Evolutionary conservation across 2,797 vertebrate species (phyloP).

Genomic region (Galago senegalensis): DNA sequence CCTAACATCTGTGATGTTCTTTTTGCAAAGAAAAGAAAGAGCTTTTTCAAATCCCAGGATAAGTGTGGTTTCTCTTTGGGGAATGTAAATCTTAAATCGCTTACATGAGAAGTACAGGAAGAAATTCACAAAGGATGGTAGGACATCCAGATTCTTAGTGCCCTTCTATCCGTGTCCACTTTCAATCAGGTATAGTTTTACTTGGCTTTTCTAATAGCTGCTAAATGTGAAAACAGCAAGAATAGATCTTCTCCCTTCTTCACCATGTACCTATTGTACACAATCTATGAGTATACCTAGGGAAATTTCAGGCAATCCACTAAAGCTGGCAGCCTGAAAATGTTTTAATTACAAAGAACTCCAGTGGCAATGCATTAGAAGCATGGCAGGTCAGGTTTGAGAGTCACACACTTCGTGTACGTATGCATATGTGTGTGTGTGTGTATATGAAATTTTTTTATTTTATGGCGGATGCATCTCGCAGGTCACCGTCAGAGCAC

Average conservation of each 20-base stretch:
- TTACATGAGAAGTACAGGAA: constrained; percentile 6
- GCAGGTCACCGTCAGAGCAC: too few species aligned
- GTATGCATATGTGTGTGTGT: too few species aligned
- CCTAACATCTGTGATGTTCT: constrained; percentile 46
- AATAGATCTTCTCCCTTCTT: not conserved
- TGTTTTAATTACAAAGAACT: constrained; percentile 11
- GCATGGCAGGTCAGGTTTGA: not conserved
- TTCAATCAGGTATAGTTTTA: not conserved
- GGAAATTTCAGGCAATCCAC: not conserved
- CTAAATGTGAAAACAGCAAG: constrained; percentile 29
- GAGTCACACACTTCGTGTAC: not conserved
- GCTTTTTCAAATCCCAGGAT: not conserved
- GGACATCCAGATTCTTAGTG: not conserved
- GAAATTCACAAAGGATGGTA: not conserved
- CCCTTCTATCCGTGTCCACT: not conserved
- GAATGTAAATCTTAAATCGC: constrained; percentile 15
- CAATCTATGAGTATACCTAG: not conserved
- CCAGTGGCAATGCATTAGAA: not conserved
- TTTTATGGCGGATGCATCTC: too few species aligned
- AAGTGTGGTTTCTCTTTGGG: not conserved
- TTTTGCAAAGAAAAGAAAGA: constrained; percentile 49
- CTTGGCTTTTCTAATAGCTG: not conserved
- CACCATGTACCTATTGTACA: not conserved
- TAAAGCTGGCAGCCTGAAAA: not conserved
- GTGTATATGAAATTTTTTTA: too few species aligned